Conservation (phyloP, 2,888 invertebrate species). For the Agrochola macilenta region DNA sequence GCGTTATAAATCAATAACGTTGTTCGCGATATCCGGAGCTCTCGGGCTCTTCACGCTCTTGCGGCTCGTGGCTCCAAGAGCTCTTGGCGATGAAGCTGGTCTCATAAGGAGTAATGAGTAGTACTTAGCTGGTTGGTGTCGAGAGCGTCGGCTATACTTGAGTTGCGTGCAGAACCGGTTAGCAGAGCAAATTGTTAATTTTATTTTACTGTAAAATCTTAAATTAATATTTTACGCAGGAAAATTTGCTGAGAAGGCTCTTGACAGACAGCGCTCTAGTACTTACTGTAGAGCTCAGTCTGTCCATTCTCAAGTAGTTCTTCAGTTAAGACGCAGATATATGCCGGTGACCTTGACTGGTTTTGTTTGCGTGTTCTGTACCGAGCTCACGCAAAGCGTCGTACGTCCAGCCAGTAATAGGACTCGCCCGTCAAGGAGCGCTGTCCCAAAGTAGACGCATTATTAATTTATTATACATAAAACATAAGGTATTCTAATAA, state of each 20-base stretch:
- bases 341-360: too few species aligned
- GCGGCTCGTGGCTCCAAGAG: conserved; percentile 17
- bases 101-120: conserved; percentile 35
- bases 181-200: background rate
- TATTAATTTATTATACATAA: too few species aligned
- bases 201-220: conserved; percentile 8
- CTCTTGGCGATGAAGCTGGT: conserved; percentile 20
- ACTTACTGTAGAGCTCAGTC: background rate
- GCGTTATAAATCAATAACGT: conserved; percentile 23
- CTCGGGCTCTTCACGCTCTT: background rate
- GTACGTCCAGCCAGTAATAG: too few species aligned
- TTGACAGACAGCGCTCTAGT: background rate
- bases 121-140: conserved; percentile 27
- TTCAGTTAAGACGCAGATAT: too few species aligned
- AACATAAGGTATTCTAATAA: too few species aligned
- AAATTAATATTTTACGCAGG: background rate
- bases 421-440: too few species aligned
- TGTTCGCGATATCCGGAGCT: conserved; percentile 1
- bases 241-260: background rate
- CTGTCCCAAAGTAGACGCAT: too few species aligned
- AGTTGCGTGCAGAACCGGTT: too few species aligned
- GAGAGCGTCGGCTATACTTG: conserved; percentile 2
- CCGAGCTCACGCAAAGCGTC: too few species aligned
- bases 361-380: too few species aligned
- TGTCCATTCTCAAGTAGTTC: too few species aligned